These are phyloP conservation scores for Scylla paramamosain DNA, from an alignment of 1,140 invertebrate genomes.

Conservation along the genomic window DNA sequence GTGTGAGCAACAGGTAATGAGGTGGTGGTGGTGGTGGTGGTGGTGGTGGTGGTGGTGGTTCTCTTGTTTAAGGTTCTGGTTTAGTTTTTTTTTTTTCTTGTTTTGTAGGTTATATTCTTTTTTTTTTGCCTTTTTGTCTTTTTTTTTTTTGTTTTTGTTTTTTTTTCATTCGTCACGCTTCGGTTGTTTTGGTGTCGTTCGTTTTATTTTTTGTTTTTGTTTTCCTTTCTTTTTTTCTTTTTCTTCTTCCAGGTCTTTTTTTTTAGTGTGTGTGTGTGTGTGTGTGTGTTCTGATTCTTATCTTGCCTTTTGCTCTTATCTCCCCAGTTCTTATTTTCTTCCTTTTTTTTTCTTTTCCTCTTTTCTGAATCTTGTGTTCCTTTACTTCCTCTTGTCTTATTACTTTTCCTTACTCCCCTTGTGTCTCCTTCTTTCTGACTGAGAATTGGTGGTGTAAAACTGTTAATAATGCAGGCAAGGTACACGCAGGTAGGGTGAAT, in stretches of 20 bases:
- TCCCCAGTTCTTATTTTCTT: not conserved
- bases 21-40: not conserved
- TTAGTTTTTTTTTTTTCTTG: not conserved
- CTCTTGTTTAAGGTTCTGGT: not conserved
- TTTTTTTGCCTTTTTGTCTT: not conserved
- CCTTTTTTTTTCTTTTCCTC: not conserved
- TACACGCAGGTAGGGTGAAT: no score
- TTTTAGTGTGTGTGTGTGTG: no score
- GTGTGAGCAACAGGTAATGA: slow-evolving; percentile 3
- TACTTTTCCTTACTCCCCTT: no score
- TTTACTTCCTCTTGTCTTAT: no score
- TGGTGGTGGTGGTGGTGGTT: not conserved
- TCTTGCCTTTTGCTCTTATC: no score
- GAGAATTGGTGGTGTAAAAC: no score
- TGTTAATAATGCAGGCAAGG: no score
- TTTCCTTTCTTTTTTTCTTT: not conserved
- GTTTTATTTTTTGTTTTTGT: no score
- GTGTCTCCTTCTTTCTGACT: no score
- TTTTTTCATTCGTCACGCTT: not conserved
- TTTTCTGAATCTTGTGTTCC: no score
- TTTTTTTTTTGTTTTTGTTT: not conserved
- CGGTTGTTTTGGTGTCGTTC: no score
- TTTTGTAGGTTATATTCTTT: not conserved
- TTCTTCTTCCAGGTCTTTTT: not conserved
- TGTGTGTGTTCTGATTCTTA: no score